These are phyloP conservation scores for Unio pictorum DNA, from an alignment of 2,888 invertebrate genomes.

Conservation along the genomic window DNA sequence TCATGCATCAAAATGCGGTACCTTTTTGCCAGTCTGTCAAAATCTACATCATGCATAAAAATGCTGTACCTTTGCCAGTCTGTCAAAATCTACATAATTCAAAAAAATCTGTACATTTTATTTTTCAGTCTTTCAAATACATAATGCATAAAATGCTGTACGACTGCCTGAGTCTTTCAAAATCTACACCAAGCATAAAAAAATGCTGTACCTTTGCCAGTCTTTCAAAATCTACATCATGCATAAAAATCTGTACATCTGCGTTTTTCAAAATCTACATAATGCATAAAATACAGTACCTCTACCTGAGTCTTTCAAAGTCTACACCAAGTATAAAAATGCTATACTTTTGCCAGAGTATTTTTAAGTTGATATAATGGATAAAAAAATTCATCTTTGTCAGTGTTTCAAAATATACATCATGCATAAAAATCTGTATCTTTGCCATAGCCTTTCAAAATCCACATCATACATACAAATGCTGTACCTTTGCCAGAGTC, in stretches of 20 bases:
- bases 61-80: slow-evolving; percentile 54
- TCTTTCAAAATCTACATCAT: no score
- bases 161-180: slow-evolving; percentile 52
- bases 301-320: slow-evolving; percentile 52
- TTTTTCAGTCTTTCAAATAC: no score
- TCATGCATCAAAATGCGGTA: slow-evolving; percentile 9
- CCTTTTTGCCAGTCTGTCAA: slow-evolving; percentile 47
- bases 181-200: slow-evolving; percentile 45
- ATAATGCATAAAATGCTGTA: slow-evolving; percentile 8
- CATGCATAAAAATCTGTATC: no score
- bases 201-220: slow-evolving; percentile 19
- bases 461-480: no score
- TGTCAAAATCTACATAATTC: slow-evolving; percentile 1
- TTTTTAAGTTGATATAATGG: no score
- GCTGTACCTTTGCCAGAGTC: slow-evolving; percentile 35
- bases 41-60: slow-evolving; percentile 46
- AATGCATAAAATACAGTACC: slow-evolving; percentile 21
- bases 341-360: not conserved
- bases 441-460: no score
- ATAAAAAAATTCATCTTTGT: slow-evolving; percentile 31
- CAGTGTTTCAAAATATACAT: slow-evolving; percentile 28
- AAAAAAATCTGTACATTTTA: no score
- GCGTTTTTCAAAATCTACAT: no score
- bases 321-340: slow-evolving; percentile 46
- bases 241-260: no score